phyloP scores from a whole-genome alignment of 2,797 vertebrate genomes.

The Ctenochaetus hawaiiensis region DNA sequence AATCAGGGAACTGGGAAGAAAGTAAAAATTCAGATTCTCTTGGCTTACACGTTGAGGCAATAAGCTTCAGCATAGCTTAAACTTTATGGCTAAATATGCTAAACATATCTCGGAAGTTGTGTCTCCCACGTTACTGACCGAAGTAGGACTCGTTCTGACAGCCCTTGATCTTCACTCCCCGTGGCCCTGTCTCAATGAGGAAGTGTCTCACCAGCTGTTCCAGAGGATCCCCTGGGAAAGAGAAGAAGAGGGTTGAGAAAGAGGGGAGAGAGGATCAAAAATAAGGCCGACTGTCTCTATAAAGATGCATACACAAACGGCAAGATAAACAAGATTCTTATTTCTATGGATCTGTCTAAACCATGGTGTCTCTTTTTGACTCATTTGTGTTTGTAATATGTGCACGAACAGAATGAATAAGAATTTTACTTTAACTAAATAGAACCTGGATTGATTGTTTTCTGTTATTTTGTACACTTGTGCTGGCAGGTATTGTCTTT shows the following conservation, averaged over 20 bases:
- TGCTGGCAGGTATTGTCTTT: background rate
- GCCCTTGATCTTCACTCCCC: constrained; percentile 95
- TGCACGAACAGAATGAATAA: constrained; percentile 4
- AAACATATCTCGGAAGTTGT: constrained; percentile 21
- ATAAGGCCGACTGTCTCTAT: constrained; percentile 14
- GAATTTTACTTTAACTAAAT: background rate
- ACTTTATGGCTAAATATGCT: constrained; percentile 12
- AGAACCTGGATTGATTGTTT: background rate
- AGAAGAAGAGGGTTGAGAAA: constrained; percentile 46
- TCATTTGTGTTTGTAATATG: constrained; percentile 16
- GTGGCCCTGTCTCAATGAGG: constrained; percentile 92
- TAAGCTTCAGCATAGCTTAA: background rate
- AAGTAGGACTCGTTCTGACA: constrained; percentile 94
- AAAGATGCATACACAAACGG: background rate
- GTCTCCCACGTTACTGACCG: constrained; percentile 81
- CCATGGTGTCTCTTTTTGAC: background rate
- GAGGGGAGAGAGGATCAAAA: constrained; percentile 11
- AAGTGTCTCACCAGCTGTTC: constrained; percentile 95
- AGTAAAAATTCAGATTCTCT: background rate
- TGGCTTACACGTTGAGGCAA: background rate
- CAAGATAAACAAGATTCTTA: background rate
- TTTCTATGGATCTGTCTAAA: constrained; percentile 5
- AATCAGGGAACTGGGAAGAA: background rate
- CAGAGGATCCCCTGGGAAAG: constrained; percentile 84
- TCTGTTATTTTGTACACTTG: background rate